Evolutionary conservation across 1,140 invertebrate species (phyloP).

Genomic region (Theocolax elegans): DNA sequence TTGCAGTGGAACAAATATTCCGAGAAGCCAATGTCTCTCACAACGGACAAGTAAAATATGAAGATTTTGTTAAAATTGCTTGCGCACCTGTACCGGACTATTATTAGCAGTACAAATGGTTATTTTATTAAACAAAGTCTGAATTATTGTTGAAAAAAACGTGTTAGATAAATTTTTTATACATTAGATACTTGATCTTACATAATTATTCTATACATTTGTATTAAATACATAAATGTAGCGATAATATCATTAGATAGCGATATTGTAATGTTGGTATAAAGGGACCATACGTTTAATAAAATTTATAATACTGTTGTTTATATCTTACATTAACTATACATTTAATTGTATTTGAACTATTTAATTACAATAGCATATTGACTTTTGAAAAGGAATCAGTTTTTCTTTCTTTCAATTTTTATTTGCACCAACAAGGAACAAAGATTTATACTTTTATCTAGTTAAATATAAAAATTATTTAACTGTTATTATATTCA

Average conservation of each 20-base stretch:
- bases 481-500: no score
- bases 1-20: slow-evolving; percentile 90
- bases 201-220: slow-evolving; percentile 2
- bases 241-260: no score
- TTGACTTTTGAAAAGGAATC: no score
- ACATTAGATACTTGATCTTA: slow-evolving; percentile 14
- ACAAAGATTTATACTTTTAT: no score
- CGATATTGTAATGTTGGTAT: background rate
- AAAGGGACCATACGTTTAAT: slow-evolving; percentile 11
- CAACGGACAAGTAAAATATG: slow-evolving; percentile 86
- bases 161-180: slow-evolving; percentile 5
- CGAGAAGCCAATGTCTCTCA: slow-evolving; percentile 89
- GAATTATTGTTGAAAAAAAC: background rate
- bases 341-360: no score
- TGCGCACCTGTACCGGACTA: slow-evolving; percentile 95
- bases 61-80: slow-evolving; percentile 93
- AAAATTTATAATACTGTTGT: background rate
- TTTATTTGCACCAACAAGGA: no score
- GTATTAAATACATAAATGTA: no score
- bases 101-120: slow-evolving; percentile 71
- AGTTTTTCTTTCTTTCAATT: no score
- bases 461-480: no score
- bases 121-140: slow-evolving; percentile 2
- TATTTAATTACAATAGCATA: no score
- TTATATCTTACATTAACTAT: no score